These are phyloP conservation scores for Discoglossus pictus DNA, from an alignment of 2,797 vertebrate genomes.

Conservation along the genomic window DNA sequence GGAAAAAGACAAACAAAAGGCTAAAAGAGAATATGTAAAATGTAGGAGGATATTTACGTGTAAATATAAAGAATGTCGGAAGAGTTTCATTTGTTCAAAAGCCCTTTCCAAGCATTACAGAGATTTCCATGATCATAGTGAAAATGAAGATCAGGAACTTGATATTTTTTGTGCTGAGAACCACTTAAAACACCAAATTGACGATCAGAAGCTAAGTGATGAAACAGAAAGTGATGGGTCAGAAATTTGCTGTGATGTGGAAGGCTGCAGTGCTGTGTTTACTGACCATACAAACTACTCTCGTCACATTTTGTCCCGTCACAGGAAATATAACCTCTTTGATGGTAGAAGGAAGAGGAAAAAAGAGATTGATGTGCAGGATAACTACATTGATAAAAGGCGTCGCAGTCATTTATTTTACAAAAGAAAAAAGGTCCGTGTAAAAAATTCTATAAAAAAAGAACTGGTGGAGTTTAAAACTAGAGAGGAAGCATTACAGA, in stretches of 20 bases:
- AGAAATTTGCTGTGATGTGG: conserved; percentile 83
- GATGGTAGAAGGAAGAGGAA: conserved; percentile 79
- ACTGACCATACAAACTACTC: conserved; percentile 81
- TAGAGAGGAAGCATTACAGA: conserved; percentile 89
- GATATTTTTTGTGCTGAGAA: conserved; percentile 88
- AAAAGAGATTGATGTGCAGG: conserved; percentile 65
- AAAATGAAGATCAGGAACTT: conserved; percentile 74
- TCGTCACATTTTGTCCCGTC: conserved; percentile 84
- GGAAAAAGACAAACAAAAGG: conserved; percentile 82
- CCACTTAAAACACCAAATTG: conserved; percentile 85
- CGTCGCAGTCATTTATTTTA: conserved; percentile 38
- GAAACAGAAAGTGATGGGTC: conserved; percentile 72
- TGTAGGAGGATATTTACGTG: conserved; percentile 79
- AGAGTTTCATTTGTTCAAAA: conserved; percentile 76
- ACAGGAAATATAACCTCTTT: conserved; percentile 83
- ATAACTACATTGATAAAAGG: conserved; percentile 27
- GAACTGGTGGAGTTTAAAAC: conserved; percentile 75
- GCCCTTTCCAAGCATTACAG: conserved; percentile 77
- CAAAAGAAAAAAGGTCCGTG: conserved; percentile 66
- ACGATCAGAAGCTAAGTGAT: conserved; percentile 71
- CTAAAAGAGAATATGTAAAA: conserved; percentile 79
- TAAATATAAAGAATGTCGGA: conserved; percentile 79
- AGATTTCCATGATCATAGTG: conserved; percentile 69
- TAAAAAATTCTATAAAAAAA: conserved; percentile 68
- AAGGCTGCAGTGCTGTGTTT: conserved; percentile 86